Evolutionary conservation across 2,113 vertebrate genomes (phyloP).

Genomic region (Scartelaos histophorus): DNA sequence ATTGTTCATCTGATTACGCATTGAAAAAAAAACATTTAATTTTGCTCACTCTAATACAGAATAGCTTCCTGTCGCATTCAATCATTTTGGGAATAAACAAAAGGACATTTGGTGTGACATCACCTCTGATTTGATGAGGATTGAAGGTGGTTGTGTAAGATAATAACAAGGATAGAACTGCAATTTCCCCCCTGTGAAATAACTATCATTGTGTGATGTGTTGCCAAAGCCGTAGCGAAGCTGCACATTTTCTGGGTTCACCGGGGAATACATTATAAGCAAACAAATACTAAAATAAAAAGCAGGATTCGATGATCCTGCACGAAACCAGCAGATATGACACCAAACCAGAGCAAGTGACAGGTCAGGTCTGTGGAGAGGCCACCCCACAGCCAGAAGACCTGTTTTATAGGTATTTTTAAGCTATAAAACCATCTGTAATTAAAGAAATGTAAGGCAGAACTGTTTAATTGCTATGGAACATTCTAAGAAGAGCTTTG

Average conservation of each 20-base stretch:
- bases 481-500: too few species aligned
- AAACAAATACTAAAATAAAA: slow-evolving; percentile 7
- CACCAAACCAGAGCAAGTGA: background rate
- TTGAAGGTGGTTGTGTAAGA: slow-evolving; percentile 32
- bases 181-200: slow-evolving; percentile 19
- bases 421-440: too few species aligned
- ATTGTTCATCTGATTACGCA: slow-evolving; percentile 15
- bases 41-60: slow-evolving; percentile 10
- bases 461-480: too few species aligned
- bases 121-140: slow-evolving; percentile 32
- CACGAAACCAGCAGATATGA: background rate
- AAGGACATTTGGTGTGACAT: slow-evolving; percentile 22
- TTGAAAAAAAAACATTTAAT: slow-evolving; percentile 34
- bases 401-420: too few species aligned
- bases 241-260: background rate
- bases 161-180: slow-evolving; percentile 20
- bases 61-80: slow-evolving; percentile 29
- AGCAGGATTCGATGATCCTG: background rate
- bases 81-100: slow-evolving; percentile 7
- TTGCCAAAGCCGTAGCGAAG: background rate
- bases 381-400: too few species aligned
- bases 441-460: too few species aligned
- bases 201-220: slow-evolving; percentile 9
- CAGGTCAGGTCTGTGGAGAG: too few species aligned
- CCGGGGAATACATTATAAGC: background rate